Base-by-base conservation (phyloP, 1,140 invertebrate genomes). In the Drosophila pseudoobscura region DNA sequence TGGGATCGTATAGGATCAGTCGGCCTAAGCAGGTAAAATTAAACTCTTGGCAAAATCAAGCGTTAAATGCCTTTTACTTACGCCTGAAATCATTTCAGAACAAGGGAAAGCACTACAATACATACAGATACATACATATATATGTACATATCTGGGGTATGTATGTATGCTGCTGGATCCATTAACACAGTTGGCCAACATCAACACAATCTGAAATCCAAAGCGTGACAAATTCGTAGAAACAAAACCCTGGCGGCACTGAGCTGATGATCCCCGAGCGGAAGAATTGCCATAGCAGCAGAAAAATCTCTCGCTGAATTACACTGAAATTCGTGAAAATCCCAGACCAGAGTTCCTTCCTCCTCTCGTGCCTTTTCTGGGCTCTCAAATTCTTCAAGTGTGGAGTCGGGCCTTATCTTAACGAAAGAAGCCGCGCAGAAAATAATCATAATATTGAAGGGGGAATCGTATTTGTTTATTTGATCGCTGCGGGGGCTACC, bases 221-320 rank as follows among this genome's bases (percentile, higher is more conserved):
- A 85, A 88, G 82, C 83, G 78, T 87, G 83, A 87, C 78, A 88
- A 87, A 82, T 87, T 87, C 82, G 75, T 75, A 72, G 82, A 87
- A 87, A 66, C 70, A 57, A 75, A 72, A 74, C 53, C 52, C 43
- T 31, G 15, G 3, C 31, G 8, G 7, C 31, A 24, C 13, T 52
- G 41, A 60, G 15, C 47, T 41, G 59, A 13, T 39, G 35, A 13
- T 39, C 52, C 45, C 52, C 45, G 43, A 66, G 44, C 65, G 52
- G 45, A 56, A 64, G 77, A 84, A 84, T 74, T 74, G 80, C 82
- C 73, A 69, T 49, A 70, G 75, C 78, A 87, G 82, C 82, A 87
- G 56, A 88, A 85, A 74, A 45, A 55, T 52, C 24, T 46, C 9
- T 68, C 50, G n/a, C 3, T 46, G 35, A 39, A 39, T 39, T 11